Evolutionary conservation across 1,140 invertebrate species (phyloP), one percentile per base, ranked within the genome.

Genomic region (Diprion similis): DNA sequence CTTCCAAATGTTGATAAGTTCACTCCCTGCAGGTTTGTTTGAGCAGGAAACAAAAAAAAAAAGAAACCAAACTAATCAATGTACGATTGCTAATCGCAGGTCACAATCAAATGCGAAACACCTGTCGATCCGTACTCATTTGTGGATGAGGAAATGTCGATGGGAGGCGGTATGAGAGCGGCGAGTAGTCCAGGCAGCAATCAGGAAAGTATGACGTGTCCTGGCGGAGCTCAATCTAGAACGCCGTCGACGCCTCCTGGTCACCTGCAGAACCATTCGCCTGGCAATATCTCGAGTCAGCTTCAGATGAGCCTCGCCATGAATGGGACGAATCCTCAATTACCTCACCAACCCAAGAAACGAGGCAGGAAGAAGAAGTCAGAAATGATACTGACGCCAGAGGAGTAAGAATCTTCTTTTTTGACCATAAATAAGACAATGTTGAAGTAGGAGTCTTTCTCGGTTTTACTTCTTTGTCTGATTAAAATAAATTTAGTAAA

Each of bases 311-410:
- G 80, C 67, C 79, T 86, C 46, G 65, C 65, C 10, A 85, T 89
- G 78, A 89, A 89, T 77, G 88, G 88, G 18, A 85, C 87, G 71
- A 89, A 87, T 82, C 86, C 88, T 45, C 90, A 91, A 74, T 85
- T 92, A 80, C 89, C 89, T 75, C 89, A 89, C 74, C 91, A 92
- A 74, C 93, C 93, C n/a, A 95, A 95, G 85, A 95, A 95, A 86
- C 87, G 94, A 45, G 94, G 94, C 10, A 85, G 94, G 45, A 95
- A 95, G 90, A 95, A 95, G 90, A 95, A 95, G 84, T 87, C 85
- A 24, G 86, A 88, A 69, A 86, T 88, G 81, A 87, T 87, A 68
- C 85, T 90, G 18, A 90, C 90, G 68, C 89, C 86, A 0, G 89
- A 90, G 79, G 88, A 90, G 87, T 88, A 79, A 87, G 86, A 66